Percentiles rank a stretch among this genome's conserved stretches.
Conservation (phyloP, 2,113 vertebrate species). For the Coreoperca whiteheadi region DNA sequence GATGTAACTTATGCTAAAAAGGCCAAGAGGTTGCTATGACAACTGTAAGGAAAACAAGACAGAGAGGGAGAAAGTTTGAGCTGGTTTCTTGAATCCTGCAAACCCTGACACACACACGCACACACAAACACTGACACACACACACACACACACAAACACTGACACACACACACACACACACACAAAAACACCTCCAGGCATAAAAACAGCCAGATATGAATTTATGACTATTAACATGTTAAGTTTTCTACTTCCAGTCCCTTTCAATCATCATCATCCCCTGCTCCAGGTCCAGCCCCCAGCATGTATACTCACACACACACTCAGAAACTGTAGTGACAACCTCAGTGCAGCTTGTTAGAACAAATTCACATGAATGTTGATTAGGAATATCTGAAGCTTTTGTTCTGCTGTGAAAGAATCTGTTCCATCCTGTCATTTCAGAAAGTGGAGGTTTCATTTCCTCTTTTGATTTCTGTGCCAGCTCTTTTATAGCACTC, state of each 20-base stretch:
- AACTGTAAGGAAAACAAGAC: constrained; percentile 67
- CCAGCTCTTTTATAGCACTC: neutral
- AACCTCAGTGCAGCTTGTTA: constrained; percentile 24
- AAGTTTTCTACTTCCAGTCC: neutral
- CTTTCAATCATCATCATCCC: constrained; percentile 2
- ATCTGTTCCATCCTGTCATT: neutral
- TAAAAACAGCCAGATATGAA: neutral
- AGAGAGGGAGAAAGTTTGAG: constrained; percentile 47
- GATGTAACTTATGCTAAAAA: constrained; percentile 68
- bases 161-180: neutral
- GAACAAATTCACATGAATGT: constrained; percentile 34
- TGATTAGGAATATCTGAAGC: constrained; percentile 31
- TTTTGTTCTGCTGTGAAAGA: constrained; percentile 6
- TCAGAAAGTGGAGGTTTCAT: neutral
- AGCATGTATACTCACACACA: constrained; percentile 10
- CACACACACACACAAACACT: neutral
- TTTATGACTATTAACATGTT: neutral
- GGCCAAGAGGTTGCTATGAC: constrained; percentile 79
- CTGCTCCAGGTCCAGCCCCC: neutral
- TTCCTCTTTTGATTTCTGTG: neutral
- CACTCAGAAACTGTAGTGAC: constrained; percentile 19
- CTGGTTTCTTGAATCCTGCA: constrained; percentile 8
- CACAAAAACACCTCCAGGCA: neutral
- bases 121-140: neutral
- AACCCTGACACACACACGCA: neutral